Conservation (phyloP, 1,140 invertebrate species). For the Dendroctonus ponderosae region DNA sequence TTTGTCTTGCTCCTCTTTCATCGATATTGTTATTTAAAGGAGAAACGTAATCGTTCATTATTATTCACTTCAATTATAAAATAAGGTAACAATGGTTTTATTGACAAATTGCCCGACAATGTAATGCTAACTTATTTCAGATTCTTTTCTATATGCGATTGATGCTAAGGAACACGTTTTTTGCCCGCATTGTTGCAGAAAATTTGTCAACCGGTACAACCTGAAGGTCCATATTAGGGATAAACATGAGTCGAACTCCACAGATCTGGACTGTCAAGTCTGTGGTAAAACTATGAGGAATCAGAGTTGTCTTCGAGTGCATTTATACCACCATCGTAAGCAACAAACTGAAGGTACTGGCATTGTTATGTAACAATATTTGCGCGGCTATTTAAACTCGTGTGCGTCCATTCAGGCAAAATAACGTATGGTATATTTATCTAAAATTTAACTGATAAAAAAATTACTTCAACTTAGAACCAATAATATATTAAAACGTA, state of each 20-base stretch:
- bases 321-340: slow-evolving; percentile 61
- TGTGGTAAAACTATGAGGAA: slow-evolving; percentile 61
- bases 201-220: slow-evolving; percentile 63
- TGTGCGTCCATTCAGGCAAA: too few relatives aligned
- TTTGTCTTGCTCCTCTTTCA: too few relatives aligned
- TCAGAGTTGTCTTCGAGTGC: slow-evolving; percentile 58
- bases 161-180: slow-evolving; percentile 56
- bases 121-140: slow-evolving; percentile 19
- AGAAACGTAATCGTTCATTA: too few relatives aligned
- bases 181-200: slow-evolving; percentile 58
- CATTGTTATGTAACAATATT: slow-evolving; percentile 7
- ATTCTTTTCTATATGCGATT: slow-evolving; percentile 33
- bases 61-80: too few relatives aligned
- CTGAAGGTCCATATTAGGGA: slow-evolving; percentile 62
- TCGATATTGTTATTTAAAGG: too few relatives aligned
- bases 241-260: slow-evolving; percentile 55
- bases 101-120: slow-evolving; percentile 52
- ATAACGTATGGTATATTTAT: too few relatives aligned
- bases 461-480: too few relatives aligned
- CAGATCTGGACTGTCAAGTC: slow-evolving; percentile 56
- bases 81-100: too few relatives aligned
- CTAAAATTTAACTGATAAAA: too few relatives aligned
- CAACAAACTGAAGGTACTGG: slow-evolving; percentile 43
- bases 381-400: too few relatives aligned
- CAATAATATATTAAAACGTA: too few relatives aligned